phyloP scores from a whole-genome alignment of 2,797 vertebrate species.

The Malacoraja senta region DNA sequence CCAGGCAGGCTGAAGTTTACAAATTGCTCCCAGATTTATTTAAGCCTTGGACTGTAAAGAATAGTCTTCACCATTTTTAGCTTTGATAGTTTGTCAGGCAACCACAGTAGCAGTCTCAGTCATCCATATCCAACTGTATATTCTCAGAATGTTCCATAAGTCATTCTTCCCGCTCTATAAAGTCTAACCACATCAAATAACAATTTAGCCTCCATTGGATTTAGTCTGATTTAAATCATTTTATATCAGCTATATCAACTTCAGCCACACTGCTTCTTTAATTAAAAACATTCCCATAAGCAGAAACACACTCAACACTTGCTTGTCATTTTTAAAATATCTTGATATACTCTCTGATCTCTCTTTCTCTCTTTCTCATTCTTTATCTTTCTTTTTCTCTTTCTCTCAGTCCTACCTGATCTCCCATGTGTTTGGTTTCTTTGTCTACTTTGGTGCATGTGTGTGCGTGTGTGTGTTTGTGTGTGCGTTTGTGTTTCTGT shows the following conservation, averaged over 20 bases:
- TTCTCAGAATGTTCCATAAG: constrained; percentile 47
- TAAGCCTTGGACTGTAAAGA: constrained; percentile 24
- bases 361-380: constrained; percentile 22
- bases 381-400: constrained; percentile 40
- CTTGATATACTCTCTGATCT: neutral
- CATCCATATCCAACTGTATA: constrained; percentile 60
- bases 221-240: constrained; percentile 47
- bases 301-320: constrained; percentile 36
- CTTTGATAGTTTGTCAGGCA: constrained; percentile 60
- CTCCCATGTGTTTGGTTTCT: constrained; percentile 25
- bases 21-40: constrained; percentile 36
- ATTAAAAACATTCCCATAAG: constrained; percentile 37
- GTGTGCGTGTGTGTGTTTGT: too few species aligned
- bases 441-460: neutral
- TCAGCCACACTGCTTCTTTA: constrained; percentile 2
- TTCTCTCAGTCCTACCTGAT: neutral
- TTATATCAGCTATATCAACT: neutral
- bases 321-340: neutral
- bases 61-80: constrained; percentile 40
- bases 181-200: constrained; percentile 64
- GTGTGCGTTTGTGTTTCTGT: too few species aligned
- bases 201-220: constrained; percentile 51
- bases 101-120: constrained; percentile 63
- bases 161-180: constrained; percentile 49
- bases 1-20: neutral